Evolutionary conservation across 37 sponge, comb jelly and placozoan genomes (phyloP).

Genomic region (Cliona cf. orientalis): DNA sequence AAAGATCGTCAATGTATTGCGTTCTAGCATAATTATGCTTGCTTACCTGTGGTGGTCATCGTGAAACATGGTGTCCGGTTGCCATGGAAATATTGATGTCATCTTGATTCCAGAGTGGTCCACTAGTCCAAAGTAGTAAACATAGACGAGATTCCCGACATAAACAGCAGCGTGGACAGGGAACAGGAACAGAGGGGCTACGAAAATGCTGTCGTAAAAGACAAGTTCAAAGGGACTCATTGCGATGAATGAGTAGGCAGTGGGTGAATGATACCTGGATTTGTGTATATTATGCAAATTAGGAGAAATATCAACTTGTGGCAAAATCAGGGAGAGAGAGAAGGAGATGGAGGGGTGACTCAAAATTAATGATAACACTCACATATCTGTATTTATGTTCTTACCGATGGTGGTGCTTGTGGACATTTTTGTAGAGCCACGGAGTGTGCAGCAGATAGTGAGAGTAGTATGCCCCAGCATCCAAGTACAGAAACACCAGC

Average conservation of each 20-base stretch:
- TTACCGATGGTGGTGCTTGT: conserved; percentile 55
- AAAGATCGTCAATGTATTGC: background rate
- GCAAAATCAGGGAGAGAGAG: background rate
- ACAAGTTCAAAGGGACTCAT: conserved; percentile 46
- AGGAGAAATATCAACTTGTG: too few species aligned
- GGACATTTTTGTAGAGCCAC: conserved; percentile 26
- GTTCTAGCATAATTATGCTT: background rate
- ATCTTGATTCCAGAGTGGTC: conserved; percentile 67
- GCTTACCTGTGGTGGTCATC: conserved; percentile 66
- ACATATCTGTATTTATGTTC: too few species aligned
- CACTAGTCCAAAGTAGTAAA: conserved; percentile 53
- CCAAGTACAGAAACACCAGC: conserved; percentile 38
- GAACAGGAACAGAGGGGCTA: conserved; percentile 28
- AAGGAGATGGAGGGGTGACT: too few species aligned
- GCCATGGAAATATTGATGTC: conserved; percentile 53
- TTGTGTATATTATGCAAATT: too few species aligned
- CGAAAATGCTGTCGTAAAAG: conserved; percentile 15
- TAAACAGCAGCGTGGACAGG: conserved; percentile 45
- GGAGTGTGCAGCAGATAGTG: conserved; percentile 53
- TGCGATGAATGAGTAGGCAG: conserved; percentile 40
- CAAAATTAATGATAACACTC: too few species aligned
- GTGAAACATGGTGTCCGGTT: conserved; percentile 56
- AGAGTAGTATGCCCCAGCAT: conserved; percentile 47
- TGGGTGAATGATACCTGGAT: conserved; percentile 50
- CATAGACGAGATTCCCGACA: conserved; percentile 22